phyloP scores from a whole-genome alignment of 2,797 vertebrate genomes.

The Acestrorhynchus altus region DNA sequence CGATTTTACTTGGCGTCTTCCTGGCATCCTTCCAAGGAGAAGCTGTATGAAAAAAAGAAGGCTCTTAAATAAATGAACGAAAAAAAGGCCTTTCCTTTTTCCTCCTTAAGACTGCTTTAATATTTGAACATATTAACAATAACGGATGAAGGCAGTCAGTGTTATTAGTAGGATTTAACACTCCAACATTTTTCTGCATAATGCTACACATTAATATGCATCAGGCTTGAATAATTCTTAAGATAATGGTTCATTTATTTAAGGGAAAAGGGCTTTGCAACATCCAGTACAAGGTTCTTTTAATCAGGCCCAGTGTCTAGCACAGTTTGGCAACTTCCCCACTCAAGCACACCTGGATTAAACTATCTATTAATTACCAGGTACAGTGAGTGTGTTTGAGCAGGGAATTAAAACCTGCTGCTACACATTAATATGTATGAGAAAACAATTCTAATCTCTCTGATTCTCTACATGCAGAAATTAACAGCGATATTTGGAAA shows the following conservation, averaged over 20 bases:
- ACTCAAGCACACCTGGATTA: too few relatives aligned
- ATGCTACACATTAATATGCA: constrained; percentile 22
- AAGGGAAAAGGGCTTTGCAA: too few relatives aligned
- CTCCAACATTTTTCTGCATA: constrained; percentile 24
- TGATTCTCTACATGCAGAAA: background rate
- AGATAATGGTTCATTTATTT: background rate
- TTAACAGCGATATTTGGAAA: background rate
- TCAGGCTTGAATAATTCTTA: background rate
- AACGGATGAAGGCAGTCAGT: background rate
- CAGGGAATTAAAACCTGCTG: too few relatives aligned
- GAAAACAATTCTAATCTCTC: background rate
- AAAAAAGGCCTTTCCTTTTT: background rate
- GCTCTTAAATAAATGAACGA: background rate
- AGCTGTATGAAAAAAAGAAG: constrained; percentile 73
- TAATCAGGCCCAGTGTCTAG: too few relatives aligned
- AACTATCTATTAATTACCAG: too few relatives aligned
- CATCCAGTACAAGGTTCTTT: too few relatives aligned
- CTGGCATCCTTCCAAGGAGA: constrained; percentile 96
- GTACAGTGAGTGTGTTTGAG: too few relatives aligned
- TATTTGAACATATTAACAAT: background rate
- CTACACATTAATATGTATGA: constrained; percentile 24
- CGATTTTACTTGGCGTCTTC: constrained; percentile 93
- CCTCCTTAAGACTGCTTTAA: background rate
- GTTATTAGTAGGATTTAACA: constrained; percentile 1
- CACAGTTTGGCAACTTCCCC: too few relatives aligned